Conservation (phyloP, 2,113 vertebrate genomes). For the Percina caprodes region DNA sequence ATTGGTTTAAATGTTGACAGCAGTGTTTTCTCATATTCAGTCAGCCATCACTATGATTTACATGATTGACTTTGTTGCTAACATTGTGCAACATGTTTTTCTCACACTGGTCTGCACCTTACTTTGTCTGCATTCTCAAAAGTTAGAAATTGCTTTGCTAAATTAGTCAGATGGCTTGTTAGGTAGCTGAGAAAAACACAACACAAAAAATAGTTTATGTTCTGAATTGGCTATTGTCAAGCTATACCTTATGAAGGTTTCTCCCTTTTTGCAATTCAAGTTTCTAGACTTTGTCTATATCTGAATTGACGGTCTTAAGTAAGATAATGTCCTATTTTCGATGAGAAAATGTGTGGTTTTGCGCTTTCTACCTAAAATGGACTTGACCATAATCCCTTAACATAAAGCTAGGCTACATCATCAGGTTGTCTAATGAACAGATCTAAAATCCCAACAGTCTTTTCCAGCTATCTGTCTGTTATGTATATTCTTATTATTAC, state of each 20-base stretch:
- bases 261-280: too few relatives aligned
- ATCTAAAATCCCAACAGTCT: conserved; percentile 1
- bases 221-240: neutral
- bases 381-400: neutral
- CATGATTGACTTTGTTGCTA: too few relatives aligned
- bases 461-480: neutral
- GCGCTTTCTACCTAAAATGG: neutral
- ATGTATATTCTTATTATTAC: too few relatives aligned
- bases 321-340: neutral
- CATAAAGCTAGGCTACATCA: neutral
- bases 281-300: neutral
- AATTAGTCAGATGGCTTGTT: neutral
- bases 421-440: neutral
- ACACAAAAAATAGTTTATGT: neutral
- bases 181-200: neutral
- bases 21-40: neutral
- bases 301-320: neutral
- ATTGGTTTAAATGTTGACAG: neutral
- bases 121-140: neutral
- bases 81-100: neutral
- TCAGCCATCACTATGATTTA: too few relatives aligned
- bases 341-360: neutral
- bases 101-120: neutral
- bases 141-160: neutral
- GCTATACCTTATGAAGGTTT: too few relatives aligned